Evolutionary conservation across 2,888 invertebrate species (phyloP).

Genomic region (Drosophila lutescens): DNA sequence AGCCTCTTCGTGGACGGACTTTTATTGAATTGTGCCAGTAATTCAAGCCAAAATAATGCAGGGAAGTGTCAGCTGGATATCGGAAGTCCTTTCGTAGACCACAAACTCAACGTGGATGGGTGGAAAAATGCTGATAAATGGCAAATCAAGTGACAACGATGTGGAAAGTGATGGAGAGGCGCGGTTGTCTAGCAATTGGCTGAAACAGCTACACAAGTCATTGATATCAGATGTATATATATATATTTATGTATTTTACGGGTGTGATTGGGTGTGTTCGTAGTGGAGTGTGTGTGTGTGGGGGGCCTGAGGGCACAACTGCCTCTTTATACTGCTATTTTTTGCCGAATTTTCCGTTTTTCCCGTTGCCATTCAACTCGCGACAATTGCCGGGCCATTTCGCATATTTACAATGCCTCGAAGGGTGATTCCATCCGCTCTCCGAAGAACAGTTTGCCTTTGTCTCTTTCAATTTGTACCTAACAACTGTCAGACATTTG

Average conservation of each 20-base stretch:
- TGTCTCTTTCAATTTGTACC: slow-evolving; percentile 57
- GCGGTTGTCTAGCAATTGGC: slow-evolving; percentile 62
- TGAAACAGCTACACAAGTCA: slow-evolving; percentile 58
- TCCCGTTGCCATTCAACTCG: slow-evolving; percentile 28
- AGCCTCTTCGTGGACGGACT: slow-evolving; percentile 28
- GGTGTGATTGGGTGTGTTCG: slow-evolving; percentile 12
- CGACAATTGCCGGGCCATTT: slow-evolving; percentile 54
- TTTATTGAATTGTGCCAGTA: slow-evolving; percentile 25
- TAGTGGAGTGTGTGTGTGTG: slow-evolving; percentile 8
- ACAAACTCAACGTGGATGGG: slow-evolving; percentile 7
- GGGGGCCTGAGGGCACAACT: slow-evolving; percentile 16
- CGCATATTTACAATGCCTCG: slow-evolving; percentile 49
- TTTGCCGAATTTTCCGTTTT: slow-evolving; percentile 35
- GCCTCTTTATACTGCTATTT: slow-evolving; percentile 30
- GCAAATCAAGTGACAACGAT: slow-evolving; percentile 76
- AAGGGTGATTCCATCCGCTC: slow-evolving; percentile 42
- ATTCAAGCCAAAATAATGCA: slow-evolving; percentile 41
- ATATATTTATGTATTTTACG: slow-evolving; percentile 16
- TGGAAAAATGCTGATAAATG: slow-evolving; percentile 68
- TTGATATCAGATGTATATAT: slow-evolving; percentile 63
- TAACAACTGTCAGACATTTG: slow-evolving; percentile 55
- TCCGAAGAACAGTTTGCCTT: slow-evolving; percentile 40
- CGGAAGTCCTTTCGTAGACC: slow-evolving; percentile 15
- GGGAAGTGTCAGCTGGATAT: slow-evolving; percentile 38
- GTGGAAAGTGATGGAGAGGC: slow-evolving; percentile 52